Conservation (phyloP, 1,140 invertebrate genomes). For the Orius insidiosus region DNA sequence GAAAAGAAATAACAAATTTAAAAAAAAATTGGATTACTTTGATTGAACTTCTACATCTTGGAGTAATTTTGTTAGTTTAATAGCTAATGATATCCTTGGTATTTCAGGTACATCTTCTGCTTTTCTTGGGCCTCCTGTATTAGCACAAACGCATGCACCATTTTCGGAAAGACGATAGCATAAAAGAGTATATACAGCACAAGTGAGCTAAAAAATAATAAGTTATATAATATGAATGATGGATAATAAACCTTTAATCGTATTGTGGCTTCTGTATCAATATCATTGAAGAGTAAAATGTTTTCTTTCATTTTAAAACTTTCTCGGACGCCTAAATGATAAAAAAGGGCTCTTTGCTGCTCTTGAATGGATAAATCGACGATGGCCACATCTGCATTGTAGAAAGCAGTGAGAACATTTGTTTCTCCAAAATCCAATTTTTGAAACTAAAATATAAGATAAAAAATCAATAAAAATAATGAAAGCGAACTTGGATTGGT, state of each 20-base stretch:
- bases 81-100: conserved; percentile 37
- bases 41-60: conserved; percentile 89
- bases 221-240: conserved; percentile 7
- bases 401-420: conserved; percentile 69
- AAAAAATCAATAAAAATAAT: background rate
- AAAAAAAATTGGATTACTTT: no score
- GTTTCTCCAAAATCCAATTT: conserved; percentile 74
- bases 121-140: conserved; percentile 37
- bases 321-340: conserved; percentile 92
- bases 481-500: conserved; percentile 49
- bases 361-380: conserved; percentile 83
- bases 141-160: conserved; percentile 56
- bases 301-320: conserved; percentile 98
- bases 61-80: conserved; percentile 62
- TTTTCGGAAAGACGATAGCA: conserved; percentile 64
- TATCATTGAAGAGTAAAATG: conserved; percentile 84
- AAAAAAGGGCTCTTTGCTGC: conserved; percentile 79
- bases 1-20: no score
- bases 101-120: conserved; percentile 39
- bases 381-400: conserved; percentile 94
- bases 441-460: conserved; percentile 52
- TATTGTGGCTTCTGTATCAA: conserved; percentile 67
- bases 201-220: conserved; percentile 53
- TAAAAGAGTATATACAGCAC: conserved; percentile 72
- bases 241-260: conserved; percentile 43